phyloP scores from a whole-genome alignment of 2,113 vertebrate genomes.

The Pionites leucogaster region DNA sequence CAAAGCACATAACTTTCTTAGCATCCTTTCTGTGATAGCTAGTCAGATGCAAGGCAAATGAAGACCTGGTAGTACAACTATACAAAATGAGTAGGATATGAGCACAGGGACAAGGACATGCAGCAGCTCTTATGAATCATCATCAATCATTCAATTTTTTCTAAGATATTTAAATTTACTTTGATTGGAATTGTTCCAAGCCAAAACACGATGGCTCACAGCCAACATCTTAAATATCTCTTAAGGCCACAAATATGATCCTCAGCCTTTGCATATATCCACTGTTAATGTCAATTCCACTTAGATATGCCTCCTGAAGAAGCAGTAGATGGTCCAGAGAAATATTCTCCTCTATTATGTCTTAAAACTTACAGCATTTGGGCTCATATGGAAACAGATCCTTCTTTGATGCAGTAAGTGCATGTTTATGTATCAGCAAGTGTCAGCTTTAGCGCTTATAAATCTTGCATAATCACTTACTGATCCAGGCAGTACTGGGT shows the following conservation, averaged over 20 bases:
- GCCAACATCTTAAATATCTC: background rate
- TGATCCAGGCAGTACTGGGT: background rate
- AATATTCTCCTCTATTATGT: background rate
- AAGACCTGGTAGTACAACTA: background rate
- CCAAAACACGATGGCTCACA: background rate
- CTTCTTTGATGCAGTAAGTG: background rate
- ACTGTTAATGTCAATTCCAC: background rate
- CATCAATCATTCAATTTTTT: background rate
- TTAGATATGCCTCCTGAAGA: background rate
- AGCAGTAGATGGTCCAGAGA: background rate
- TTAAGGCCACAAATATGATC: background rate
- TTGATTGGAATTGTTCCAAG: conserved; percentile 14
- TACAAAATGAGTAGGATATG: background rate
- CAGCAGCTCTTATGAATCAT: background rate
- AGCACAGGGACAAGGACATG: background rate
- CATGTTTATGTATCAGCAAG: background rate
- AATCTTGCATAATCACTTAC: background rate
- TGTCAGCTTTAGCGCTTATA: background rate
- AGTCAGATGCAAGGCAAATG: background rate
- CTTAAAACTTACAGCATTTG: background rate
- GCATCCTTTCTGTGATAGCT: background rate
- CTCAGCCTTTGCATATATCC: background rate
- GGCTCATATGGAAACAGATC: background rate
- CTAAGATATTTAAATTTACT: conserved; percentile 8
- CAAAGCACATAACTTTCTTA: background rate